Evolutionary conservation across 2,113 vertebrate genomes (phyloP), one percentile per base, ranked within the genome.

Genomic region (Apodemus sylvaticus): DNA sequence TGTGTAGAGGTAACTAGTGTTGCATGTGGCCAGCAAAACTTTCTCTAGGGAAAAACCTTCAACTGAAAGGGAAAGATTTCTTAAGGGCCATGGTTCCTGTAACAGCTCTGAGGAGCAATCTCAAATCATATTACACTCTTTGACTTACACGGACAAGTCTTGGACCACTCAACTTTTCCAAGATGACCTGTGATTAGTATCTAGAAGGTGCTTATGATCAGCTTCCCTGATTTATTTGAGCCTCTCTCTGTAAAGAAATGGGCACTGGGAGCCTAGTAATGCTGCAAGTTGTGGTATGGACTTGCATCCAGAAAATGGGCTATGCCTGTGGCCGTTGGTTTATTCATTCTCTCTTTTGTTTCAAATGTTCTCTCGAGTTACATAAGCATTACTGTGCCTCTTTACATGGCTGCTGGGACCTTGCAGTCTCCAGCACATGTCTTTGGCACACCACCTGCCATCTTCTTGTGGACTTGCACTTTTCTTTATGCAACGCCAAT

Each of bases 381-480:
- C 24, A 5, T 78, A 62, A 74, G 76, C 86, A 5, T 93, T 55
- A 83, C 64, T 74, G 79, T 90, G 76, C n/a, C 81, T 53, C 77
- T 93, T 91, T 68, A 76, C 93, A 90, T 34, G 26, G 88, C 77
- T 74, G 45, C 90, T 87, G 89, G 60, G 5, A 93, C 89, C 78
- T 89, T 34, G 13, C 87, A 45, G 88, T 83, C 53, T 66, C 88
- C 55, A 58, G 42, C 19, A 42, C 36, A 26, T 86, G 51, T 36
- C 74, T 29, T 60, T 82, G 77, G 81, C 73, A 88, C 89, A 90
- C 90, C 26, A 51, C 82, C 26, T 34, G 86, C 2, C 19, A 34
- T 74, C 95, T 94, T 91, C 71, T 91, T 95, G 66, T 89, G 86
- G 91, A 58, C 86, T 74, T 89, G 26, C 53, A 64, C 58, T 86